Base-by-base conservation (phyloP, 2,888 invertebrate species). In the Sinopyrophorus schimmeli region DNA sequence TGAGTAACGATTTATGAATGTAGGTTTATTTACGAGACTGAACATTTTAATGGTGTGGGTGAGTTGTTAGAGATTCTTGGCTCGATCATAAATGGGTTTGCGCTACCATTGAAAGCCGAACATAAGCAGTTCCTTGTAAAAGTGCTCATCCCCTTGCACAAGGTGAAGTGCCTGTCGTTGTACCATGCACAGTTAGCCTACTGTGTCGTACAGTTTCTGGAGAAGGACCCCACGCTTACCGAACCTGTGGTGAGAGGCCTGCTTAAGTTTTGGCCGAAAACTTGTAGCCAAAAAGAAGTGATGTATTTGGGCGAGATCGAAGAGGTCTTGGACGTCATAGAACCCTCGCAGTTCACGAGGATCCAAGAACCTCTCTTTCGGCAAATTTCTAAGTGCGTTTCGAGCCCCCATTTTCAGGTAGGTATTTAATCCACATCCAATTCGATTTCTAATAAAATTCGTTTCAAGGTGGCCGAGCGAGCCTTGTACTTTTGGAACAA, bases 401-500 rank as follows among this genome's bases (percentile, higher is more conserved):
- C 97, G 74, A 97, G 96, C 82, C 97, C 98, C 71, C 99, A 99
- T 78, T 99, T 99, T 82, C 99, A 96, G 86, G 95, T 93, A 77
- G 63, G 60, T 54, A 20, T 28, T 12, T 30, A 40, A 39, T 27
- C 34, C 15, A 16, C 3, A n/a, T 11, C 9, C 27, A 2, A n/a
- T 3, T 21, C 5, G 9, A n/a, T 21, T 7, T 3, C 9, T 21
- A 32, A 35, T 7, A 34, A 28, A 5, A 40, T 31, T 30, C 24
- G 14, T 5, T 31, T 6, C 17, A 31, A n/a, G 92, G 97, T 98
- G 70, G 98, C 99, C 59, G 99, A 99, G 77, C 84, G 99, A 75
- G 97, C 99, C 66, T 81, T 99, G 63, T 99, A 96, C 79, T 97
- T 94, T 78, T 99, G 98, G 98, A 99, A 99, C 84, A 99, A 98